Conservation (phyloP, 2,888 invertebrate species). For the Hypomecis punctinalis region DNA sequence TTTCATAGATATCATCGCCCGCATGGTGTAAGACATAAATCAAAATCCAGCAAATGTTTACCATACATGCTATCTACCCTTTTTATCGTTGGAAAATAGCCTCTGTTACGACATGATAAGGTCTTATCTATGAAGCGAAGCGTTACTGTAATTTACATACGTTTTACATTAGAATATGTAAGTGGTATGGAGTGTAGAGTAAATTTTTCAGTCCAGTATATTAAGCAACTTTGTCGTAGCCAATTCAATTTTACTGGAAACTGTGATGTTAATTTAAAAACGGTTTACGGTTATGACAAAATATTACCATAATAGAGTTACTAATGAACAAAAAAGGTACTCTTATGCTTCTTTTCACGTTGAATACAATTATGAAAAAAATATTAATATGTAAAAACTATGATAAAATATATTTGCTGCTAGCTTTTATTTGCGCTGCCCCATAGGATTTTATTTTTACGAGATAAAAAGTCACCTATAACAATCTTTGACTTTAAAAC, state of each 20-base stretch:
- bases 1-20: conserved; percentile 15
- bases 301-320: too few relatives aligned
- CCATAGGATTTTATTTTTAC: too few relatives aligned
- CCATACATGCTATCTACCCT: conserved; percentile 6
- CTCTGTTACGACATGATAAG: conserved; percentile 1
- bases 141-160: conserved; percentile 26
- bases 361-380: too few relatives aligned
- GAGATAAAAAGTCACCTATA: too few relatives aligned
- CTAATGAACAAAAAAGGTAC: too few relatives aligned
- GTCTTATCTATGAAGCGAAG: conserved; percentile 6
- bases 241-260: background rate
- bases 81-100: conserved; percentile 11
- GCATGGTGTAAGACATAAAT: conserved; percentile 19
- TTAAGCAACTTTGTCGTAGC: conserved; percentile 6
- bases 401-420: too few relatives aligned
- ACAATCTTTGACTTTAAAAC: too few relatives aligned
- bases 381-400: too few relatives aligned
- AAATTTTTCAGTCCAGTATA: conserved; percentile 5
- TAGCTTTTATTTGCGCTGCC: too few relatives aligned
- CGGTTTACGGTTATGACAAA: too few relatives aligned
- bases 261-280: too few relatives aligned
- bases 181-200: conserved; percentile 9
- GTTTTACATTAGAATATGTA: conserved; percentile 31
- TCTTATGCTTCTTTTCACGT: too few relatives aligned
- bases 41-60: conserved; percentile 25